Evolutionary conservation across 2,797 vertebrate species (phyloP).

Genomic region (Potorous gilbertii): DNA sequence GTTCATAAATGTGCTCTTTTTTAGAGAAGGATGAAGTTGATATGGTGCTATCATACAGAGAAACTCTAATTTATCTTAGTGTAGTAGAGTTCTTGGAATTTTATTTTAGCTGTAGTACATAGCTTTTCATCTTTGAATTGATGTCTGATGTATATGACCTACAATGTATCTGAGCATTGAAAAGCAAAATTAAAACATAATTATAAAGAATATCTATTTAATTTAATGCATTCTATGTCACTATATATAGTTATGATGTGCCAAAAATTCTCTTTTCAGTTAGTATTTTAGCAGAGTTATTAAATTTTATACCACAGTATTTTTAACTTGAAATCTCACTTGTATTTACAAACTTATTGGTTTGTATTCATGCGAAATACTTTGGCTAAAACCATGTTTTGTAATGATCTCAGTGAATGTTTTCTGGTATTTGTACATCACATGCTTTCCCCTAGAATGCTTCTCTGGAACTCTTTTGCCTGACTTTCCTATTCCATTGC

Average conservation of each 20-base stretch:
- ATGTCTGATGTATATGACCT: conserved; percentile 38
- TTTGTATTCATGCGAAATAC: conserved; percentile 73
- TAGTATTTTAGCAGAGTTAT: conserved; percentile 77
- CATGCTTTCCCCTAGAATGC: conserved; percentile 60
- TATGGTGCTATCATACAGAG: neutral
- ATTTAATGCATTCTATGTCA: conserved; percentile 68
- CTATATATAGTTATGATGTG: conserved; percentile 69
- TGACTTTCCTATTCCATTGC: conserved; percentile 4
- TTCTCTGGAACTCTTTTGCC: conserved; percentile 37
- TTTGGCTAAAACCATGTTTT: conserved; percentile 70
- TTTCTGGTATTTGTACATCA: conserved; percentile 54
- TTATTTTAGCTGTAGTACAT: conserved; percentile 11
- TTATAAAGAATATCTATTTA: conserved; percentile 74
- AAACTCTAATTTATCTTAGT: neutral
- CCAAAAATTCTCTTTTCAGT: conserved; percentile 73
- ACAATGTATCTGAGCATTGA: conserved; percentile 64
- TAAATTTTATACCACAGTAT: conserved; percentile 71
- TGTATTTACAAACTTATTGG: conserved; percentile 76
- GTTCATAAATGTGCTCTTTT: conserved; percentile 3
- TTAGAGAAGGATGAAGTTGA: neutral
- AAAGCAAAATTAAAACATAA: conserved; percentile 64
- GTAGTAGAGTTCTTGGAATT: neutral
- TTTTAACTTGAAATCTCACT: conserved; percentile 76
- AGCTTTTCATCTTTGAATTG: conserved; percentile 67
- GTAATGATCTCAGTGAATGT: conserved; percentile 71